phyloP scores from a whole-genome alignment of 2,797 vertebrate genomes.

The Astyanax mexicanus region DNA sequence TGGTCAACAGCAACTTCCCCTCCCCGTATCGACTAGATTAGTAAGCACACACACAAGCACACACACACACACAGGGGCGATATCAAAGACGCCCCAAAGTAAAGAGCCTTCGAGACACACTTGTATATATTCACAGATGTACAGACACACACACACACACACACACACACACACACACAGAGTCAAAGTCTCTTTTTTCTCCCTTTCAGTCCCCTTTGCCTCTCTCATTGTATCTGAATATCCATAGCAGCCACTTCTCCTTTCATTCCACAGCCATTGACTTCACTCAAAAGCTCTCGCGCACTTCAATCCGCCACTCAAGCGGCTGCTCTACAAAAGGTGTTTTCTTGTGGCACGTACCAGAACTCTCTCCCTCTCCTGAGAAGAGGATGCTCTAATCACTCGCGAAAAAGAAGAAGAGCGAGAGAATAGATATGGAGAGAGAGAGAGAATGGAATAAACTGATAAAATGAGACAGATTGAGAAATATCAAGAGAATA shows the following conservation, averaged over 20 bases:
- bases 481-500: neutral
- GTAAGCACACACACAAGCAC: neutral
- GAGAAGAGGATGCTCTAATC: slow-evolving; percentile 39
- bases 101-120: slow-evolving; percentile 29
- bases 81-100: slow-evolving; percentile 27
- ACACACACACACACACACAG: slow-evolving; percentile 15
- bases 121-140: slow-evolving; percentile 33
- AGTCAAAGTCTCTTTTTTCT: slow-evolving; percentile 28
- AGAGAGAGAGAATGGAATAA: neutral
- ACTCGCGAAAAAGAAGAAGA: neutral
- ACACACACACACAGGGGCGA: neutral
- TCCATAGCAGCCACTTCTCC: slow-evolving; percentile 41
- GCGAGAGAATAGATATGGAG: neutral
- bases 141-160: slow-evolving; percentile 58
- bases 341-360: slow-evolving; percentile 49
- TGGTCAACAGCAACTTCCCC: neutral
- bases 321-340: slow-evolving; percentile 58
- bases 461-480: too few species aligned
- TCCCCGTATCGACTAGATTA: slow-evolving; percentile 7
- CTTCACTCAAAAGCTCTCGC: slow-evolving; percentile 53
- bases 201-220: neutral
- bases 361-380: slow-evolving; percentile 33
- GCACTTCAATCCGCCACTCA: slow-evolving; percentile 59
- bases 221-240: slow-evolving; percentile 55
- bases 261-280: slow-evolving; percentile 53